Conservation (phyloP, 2,797 vertebrate species). For the Pseudomugil gertrudae region DNA sequence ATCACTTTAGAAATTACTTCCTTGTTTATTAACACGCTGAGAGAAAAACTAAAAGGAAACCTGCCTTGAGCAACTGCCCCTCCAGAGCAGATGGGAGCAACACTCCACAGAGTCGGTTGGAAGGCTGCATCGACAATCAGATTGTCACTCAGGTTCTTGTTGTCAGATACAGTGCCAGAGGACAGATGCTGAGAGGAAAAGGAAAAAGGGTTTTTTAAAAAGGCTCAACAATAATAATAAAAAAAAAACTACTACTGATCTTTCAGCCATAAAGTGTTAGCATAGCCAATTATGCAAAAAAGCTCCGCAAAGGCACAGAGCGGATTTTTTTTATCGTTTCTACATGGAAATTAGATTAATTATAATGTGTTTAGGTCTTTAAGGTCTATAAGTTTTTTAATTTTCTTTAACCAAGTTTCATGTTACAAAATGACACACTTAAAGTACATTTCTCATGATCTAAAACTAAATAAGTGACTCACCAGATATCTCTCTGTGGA, state of each 20-base stretch:
- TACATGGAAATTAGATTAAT: constrained; percentile 9
- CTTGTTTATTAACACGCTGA: constrained; percentile 26
- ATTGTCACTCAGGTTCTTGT: constrained; percentile 76
- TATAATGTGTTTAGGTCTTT: no score
- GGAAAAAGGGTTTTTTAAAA: constrained; percentile 12
- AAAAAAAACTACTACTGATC: constrained; percentile 35
- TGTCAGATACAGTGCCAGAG: constrained; percentile 74
- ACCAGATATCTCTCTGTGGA: constrained; percentile 96
- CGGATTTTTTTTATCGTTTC: no score
- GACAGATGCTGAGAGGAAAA: constrained; percentile 87
- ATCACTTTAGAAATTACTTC: constrained; percentile 2
- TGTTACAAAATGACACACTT: no score
- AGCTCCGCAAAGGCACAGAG: constrained; percentile 18
- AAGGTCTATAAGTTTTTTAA: no score
- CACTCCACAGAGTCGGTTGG: constrained; percentile 94
- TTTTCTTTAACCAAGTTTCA: no score
- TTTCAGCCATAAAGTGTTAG: constrained; percentile 27
- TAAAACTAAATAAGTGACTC: constrained; percentile 64
- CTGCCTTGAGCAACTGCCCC: constrained; percentile 90
- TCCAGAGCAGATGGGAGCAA: constrained; percentile 92
- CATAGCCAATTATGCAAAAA: constrained; percentile 36
- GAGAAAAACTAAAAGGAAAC: constrained; percentile 30
- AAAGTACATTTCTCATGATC: no score
- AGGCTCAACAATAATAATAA: constrained; percentile 36
- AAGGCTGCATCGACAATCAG: constrained; percentile 92